These are phyloP conservation scores for Gonioctena quinquepunctata DNA, from an alignment of 1,140 invertebrate species.

Conservation along the genomic window DNA sequence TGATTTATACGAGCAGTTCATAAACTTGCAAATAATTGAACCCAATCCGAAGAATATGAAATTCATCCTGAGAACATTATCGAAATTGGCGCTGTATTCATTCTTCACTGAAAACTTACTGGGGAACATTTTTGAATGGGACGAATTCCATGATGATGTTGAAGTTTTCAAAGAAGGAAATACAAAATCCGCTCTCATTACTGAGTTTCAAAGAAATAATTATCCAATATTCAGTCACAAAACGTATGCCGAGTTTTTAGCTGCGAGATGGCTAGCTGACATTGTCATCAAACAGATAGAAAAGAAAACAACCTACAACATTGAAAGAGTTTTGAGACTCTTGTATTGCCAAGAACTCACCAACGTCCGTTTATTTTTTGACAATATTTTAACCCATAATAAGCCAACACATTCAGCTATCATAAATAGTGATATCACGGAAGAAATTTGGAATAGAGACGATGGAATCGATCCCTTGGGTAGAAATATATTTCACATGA, in stretches of 20 bases:
- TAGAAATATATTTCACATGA: background rate
- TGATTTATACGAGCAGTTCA: conserved; percentile 3
- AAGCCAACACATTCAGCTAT: background rate
- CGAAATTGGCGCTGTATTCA: background rate
- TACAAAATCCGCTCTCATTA: background rate
- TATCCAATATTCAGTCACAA: conserved; percentile 2
- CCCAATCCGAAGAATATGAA: background rate
- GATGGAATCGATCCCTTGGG: background rate
- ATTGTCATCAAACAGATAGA: background rate
- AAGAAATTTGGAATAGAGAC: background rate
- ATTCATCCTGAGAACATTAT: background rate
- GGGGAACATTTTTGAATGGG: background rate
- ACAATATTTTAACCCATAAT: background rate
- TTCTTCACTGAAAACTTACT: background rate
- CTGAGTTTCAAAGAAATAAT: background rate
- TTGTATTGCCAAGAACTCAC: background rate
- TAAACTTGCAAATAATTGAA: background rate
- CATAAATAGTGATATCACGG: background rate
- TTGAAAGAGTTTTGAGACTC: background rate
- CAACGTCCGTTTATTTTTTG: background rate
- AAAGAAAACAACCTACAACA: background rate
- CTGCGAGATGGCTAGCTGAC: background rate
- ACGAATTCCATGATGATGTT: background rate
- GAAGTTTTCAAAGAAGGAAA: background rate
- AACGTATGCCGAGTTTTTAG: conserved; percentile 9